Conservation (phyloP, 1,140 invertebrate genomes). For the Drosophila ogumai region DNA sequence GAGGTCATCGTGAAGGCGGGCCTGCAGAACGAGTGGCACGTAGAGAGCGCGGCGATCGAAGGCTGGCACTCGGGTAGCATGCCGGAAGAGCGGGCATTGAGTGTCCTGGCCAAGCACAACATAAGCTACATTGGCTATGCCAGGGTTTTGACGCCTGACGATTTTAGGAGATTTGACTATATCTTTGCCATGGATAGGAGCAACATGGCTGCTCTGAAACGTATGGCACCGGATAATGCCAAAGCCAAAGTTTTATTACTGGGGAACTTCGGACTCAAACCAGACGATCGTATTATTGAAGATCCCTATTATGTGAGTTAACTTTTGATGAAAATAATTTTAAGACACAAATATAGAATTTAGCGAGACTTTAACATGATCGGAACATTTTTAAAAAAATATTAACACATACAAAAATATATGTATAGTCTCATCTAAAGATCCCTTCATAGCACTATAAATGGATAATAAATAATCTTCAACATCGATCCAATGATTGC, state of each 20-base stretch:
- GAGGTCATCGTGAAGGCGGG: conserved; percentile 89
- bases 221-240: conserved; percentile 87
- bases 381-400: not conserved
- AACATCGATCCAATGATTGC: too few species aligned
- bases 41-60: conserved; percentile 94
- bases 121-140: conserved; percentile 90
- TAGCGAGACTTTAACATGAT: too few species aligned
- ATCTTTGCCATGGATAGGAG: conserved; percentile 96
- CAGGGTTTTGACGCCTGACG: conserved; percentile 88
- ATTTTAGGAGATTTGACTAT: conserved; percentile 92
- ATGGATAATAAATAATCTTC: too few species aligned
- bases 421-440: not conserved
- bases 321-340: too few species aligned
- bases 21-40: conserved; percentile 89
- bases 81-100: conserved; percentile 91
- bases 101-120: conserved; percentile 89
- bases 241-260: conserved; percentile 91
- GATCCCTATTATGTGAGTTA: conserved; percentile 93
- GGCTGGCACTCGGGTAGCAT: conserved; percentile 92
- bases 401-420: not conserved
- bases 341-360: too few species aligned
- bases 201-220: conserved; percentile 90
- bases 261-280: conserved; percentile 90
- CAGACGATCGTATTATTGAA: conserved; percentile 91
- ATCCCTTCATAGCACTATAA: too few species aligned